phyloP scores from a whole-genome alignment of 2,797 vertebrate species.

The Muraenolepis orangiensis region DNA sequence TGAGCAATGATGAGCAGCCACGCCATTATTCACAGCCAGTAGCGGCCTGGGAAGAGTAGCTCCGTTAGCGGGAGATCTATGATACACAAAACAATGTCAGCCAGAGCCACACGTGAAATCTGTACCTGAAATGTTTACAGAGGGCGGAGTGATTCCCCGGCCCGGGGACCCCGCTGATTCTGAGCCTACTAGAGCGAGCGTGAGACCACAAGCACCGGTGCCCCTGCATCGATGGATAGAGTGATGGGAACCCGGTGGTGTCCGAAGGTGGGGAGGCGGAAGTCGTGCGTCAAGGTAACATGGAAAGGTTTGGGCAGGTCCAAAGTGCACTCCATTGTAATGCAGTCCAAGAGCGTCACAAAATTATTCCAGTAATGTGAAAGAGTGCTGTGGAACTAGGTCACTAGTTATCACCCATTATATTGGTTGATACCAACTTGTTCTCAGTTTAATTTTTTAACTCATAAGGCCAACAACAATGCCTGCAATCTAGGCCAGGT shows the following conservation, averaged over 20 bases:
- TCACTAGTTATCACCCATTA: constrained; percentile 28
- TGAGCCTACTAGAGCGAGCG: background rate
- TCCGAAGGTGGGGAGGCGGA: background rate
- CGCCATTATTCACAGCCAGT: constrained; percentile 27
- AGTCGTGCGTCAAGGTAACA: constrained; percentile 38
- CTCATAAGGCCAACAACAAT: constrained; percentile 6
- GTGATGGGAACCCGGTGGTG: background rate
- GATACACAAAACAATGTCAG: too few relatives aligned
- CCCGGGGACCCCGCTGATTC: background rate
- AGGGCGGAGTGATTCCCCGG: background rate
- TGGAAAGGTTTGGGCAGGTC: constrained; percentile 14
- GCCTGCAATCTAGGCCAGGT: constrained; percentile 2
- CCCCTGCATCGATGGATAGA: background rate
- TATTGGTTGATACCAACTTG: background rate
- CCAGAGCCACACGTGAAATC: background rate
- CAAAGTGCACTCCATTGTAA: constrained; percentile 4
- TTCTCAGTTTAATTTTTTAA: background rate
- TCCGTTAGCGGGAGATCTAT: background rate
- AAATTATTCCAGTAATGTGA: background rate
- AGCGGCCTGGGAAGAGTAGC: constrained; percentile 29
- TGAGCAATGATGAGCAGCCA: constrained; percentile 36
- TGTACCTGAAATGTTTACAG: background rate
- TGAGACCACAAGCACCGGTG: constrained; percentile 2
- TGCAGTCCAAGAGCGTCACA: constrained; percentile 5
- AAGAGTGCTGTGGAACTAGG: constrained; percentile 28